These are phyloP conservation scores for Protobothrops mucrosquamatus DNA, from an alignment of 2,113 vertebrate genomes.

Conservation along the genomic window DNA sequence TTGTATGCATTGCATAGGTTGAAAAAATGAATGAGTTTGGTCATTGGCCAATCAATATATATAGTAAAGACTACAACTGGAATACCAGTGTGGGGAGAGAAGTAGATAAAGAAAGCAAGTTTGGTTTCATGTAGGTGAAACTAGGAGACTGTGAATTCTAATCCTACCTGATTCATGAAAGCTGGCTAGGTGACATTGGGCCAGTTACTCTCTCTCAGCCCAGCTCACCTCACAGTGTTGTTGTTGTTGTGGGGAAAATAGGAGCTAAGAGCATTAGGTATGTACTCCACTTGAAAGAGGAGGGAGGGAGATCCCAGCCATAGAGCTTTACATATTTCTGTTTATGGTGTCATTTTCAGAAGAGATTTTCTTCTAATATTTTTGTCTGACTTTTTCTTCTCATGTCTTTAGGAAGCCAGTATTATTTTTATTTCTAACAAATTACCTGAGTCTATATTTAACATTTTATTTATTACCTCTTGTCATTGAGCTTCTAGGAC, in stretches of 20 bases:
- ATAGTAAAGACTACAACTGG: neutral
- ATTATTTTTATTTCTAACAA: conserved; percentile 42
- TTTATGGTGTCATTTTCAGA: conserved; percentile 57
- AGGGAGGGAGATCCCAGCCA: neutral
- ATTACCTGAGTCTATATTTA: conserved; percentile 41
- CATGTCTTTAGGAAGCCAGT: neutral
- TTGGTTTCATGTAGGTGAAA: neutral
- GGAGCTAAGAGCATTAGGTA: neutral
- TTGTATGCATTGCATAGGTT: neutral
- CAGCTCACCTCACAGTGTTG: neutral
- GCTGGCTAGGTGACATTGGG: neutral
- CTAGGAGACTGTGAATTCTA: neutral
- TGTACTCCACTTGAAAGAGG: neutral
- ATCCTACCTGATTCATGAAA: neutral
- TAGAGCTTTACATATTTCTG: neutral
- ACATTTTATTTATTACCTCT: conserved; percentile 39
- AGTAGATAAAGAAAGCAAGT: neutral
- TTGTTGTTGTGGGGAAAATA: neutral
- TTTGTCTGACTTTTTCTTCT: conserved; percentile 46
- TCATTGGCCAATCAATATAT: neutral
- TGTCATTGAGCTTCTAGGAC: conserved; percentile 43
- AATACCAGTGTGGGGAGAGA: neutral
- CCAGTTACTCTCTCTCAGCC: neutral
- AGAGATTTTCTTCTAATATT: conserved; percentile 45
- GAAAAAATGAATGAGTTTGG: neutral